These are phyloP conservation scores for Noturus placidus DNA, from an alignment of 2,113 vertebrate species.

Conservation along the genomic window DNA sequence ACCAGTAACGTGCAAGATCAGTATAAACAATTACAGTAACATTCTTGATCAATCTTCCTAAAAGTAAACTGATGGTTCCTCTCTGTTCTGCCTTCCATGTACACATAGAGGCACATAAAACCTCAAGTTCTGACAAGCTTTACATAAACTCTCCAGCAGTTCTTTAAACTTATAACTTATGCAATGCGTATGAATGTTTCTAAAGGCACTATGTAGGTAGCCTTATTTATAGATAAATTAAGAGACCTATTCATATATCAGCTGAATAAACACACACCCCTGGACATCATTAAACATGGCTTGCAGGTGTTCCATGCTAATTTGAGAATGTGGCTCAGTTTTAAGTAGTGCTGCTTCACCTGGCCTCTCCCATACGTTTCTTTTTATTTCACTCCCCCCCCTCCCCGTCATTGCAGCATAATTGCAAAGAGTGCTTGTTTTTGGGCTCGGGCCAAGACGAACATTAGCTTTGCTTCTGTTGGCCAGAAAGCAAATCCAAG, in stretches of 20 bases:
- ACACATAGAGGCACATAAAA: background rate
- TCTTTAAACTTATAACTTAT: background rate
- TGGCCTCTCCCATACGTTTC: background rate
- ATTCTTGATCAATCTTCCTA: background rate
- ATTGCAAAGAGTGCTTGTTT: slow-evolving; percentile 57
- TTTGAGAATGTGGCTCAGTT: slow-evolving; percentile 52
- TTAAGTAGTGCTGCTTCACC: slow-evolving; percentile 13
- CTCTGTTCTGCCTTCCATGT: background rate
- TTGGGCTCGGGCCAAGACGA: slow-evolving; percentile 57
- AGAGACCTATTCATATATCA: background rate
- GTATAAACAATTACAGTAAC: background rate
- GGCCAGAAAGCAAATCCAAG: slow-evolving; percentile 53
- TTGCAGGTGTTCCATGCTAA: background rate
- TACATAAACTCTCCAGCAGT: background rate
- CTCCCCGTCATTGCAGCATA: slow-evolving; percentile 57
- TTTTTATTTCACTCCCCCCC: slow-evolving; percentile 49
- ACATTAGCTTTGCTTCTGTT: slow-evolving; percentile 59
- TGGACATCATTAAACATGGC: slow-evolving; percentile 9
- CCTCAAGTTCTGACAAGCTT: background rate
- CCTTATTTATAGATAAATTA: background rate
- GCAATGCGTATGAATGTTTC: background rate
- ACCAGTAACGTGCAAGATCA: background rate
- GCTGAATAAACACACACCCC: background rate
- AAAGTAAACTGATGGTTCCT: background rate
- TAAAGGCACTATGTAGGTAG: background rate